Evolutionary conservation across 2,797 vertebrate genomes (phyloP).

Genomic region (Ctenochaetus hawaiiensis): DNA sequence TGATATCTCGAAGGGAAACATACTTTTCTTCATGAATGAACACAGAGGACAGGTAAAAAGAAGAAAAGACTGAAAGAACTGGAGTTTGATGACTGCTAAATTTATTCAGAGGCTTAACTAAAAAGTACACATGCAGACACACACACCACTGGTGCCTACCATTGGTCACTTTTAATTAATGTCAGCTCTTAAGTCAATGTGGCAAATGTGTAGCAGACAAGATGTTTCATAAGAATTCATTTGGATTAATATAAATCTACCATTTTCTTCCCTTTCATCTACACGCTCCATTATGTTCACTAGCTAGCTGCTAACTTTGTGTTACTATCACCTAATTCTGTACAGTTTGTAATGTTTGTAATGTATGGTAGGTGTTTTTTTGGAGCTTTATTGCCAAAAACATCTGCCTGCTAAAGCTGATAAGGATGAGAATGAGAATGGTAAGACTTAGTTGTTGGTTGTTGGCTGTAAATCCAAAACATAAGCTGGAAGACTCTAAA

Average conservation of each 20-base stretch:
- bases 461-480: background rate
- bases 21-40: no score
- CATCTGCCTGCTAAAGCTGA: background rate
- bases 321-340: background rate
- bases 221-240: background rate
- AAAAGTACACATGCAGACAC: no score
- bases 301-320: background rate
- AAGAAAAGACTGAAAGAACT: no score
- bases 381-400: background rate
- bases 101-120: no score
- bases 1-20: no score
- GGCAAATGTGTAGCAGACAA: background rate
- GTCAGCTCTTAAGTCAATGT: background rate
- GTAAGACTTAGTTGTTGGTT: no score
- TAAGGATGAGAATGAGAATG: no score
- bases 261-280: background rate
- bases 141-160: no score
- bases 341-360: no score
- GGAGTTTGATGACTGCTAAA: no score
- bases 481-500: slow-evolving; percentile 2
- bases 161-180: no score
- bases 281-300: background rate
- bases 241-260: background rate
- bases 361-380: background rate
- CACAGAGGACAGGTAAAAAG: no score